Evolutionary conservation across 1,140 invertebrate genomes (phyloP).

Genomic region (Leptinotarsa undecemlineata): DNA sequence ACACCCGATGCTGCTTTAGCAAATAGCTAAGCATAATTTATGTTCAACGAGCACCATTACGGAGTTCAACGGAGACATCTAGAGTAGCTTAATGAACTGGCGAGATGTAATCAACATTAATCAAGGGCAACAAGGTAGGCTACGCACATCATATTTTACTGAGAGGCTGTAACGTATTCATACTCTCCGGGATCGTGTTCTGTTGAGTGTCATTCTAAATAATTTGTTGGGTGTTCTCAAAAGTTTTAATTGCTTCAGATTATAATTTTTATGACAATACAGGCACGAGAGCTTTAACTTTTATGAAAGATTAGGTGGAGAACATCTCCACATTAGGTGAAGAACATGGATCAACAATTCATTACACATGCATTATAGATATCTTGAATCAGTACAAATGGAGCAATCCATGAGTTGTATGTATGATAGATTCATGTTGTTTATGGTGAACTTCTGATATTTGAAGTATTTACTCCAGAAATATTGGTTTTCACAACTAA

Average conservation of each 20-base stretch:
- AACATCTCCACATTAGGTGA: no score
- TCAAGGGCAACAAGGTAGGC: conserved; percentile 35
- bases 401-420: no score
- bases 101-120: conserved; percentile 43
- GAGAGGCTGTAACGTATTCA: conserved; percentile 35
- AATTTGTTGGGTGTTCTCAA: conserved; percentile 25
- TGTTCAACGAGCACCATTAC: conserved; percentile 33
- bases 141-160: conserved; percentile 17
- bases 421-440: no score
- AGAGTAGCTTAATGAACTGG: conserved; percentile 39
- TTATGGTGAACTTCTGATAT: no score
- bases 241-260: neutral
- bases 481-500: no score
- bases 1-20: conserved; percentile 17
- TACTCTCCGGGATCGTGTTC: conserved; percentile 9
- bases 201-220: conserved; percentile 23
- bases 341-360: no score
- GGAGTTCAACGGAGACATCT: conserved; percentile 33
- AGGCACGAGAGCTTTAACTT: no score
- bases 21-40: conserved; percentile 39
- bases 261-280: neutral
- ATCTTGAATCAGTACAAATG: no score
- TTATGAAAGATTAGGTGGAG: no score
- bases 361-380: no score
- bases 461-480: no score